These are phyloP conservation scores for Babylonia areolata DNA, from an alignment of 1,140 invertebrate species.

Conservation along the genomic window DNA sequence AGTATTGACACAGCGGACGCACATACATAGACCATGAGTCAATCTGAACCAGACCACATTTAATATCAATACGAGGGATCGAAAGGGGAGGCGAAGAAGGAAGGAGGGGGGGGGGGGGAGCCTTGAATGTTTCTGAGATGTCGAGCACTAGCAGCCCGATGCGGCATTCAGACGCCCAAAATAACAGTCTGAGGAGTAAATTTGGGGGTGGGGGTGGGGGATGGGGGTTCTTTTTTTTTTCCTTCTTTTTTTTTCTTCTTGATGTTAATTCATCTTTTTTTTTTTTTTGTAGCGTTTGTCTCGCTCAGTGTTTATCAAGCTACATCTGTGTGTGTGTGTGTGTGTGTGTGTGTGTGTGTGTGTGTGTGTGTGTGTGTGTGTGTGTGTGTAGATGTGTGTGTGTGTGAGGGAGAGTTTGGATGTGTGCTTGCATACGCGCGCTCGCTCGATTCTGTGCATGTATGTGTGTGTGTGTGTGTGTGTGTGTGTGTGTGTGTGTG, in stretches of 20 bases:
- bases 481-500: neutral
- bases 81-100: too few relatives aligned
- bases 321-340: neutral
- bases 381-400: neutral
- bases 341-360: constrained; percentile 18
- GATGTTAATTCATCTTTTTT: too few relatives aligned
- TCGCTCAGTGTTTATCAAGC: neutral
- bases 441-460: too few relatives aligned
- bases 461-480: neutral
- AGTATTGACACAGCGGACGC: too few relatives aligned
- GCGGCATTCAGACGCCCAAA: neutral
- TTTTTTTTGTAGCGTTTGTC: neutral
- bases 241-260: too few relatives aligned
- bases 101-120: too few relatives aligned
- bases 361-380: constrained; percentile 7
- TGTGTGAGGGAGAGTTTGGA: neutral
- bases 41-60: too few relatives aligned
- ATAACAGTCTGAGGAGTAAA: constrained; percentile 8
- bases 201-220: too few relatives aligned
- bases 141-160: neutral
- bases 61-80: too few relatives aligned
- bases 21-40: too few relatives aligned
- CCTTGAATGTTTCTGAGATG: too few relatives aligned
- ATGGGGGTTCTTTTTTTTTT: too few relatives aligned
- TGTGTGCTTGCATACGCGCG: neutral